Evolutionary conservation across 2,113 vertebrate genomes (phyloP).

Genomic region (Heterocephalus glaber): DNA sequence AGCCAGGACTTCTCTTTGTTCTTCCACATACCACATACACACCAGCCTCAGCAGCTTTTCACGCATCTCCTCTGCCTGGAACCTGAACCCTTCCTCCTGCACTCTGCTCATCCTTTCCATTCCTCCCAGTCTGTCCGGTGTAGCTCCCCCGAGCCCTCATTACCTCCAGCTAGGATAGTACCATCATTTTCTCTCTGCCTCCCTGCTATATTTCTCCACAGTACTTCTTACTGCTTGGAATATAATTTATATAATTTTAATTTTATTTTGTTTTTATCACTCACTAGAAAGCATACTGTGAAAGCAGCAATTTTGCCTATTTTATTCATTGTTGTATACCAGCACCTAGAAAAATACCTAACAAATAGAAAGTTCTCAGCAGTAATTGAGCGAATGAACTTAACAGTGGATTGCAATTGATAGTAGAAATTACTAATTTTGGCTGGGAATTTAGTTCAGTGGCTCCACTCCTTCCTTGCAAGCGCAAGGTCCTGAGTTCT

Average conservation of each 20-base stretch:
- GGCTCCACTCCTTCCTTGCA: too few relatives aligned
- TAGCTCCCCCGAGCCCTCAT: not conserved
- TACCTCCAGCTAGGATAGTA: not conserved
- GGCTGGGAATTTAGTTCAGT: too few relatives aligned
- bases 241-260: not conserved
- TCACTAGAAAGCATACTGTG: not conserved
- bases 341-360: not conserved
- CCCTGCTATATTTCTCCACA: not conserved
- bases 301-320: not conserved
- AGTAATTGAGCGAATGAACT: not conserved
- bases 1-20: not conserved
- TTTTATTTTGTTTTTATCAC: constrained; percentile 6
- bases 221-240: not conserved
- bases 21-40: too few relatives aligned
- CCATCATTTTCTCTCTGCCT: not conserved
- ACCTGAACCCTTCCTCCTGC: not conserved
- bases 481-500: too few relatives aligned
- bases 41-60: not conserved
- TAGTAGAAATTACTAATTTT: not conserved
- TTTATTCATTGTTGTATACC: not conserved
- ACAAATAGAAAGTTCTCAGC: not conserved
- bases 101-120: not conserved
- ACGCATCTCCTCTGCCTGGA: not conserved
- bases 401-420: not conserved
- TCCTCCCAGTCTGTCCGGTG: not conserved